A percentile compares a stretch with the other conserved stretches of the same genome.
phyloP scores from a whole-genome alignment of 2,888 invertebrate genomes.

The Vanessa cardui region DNA sequence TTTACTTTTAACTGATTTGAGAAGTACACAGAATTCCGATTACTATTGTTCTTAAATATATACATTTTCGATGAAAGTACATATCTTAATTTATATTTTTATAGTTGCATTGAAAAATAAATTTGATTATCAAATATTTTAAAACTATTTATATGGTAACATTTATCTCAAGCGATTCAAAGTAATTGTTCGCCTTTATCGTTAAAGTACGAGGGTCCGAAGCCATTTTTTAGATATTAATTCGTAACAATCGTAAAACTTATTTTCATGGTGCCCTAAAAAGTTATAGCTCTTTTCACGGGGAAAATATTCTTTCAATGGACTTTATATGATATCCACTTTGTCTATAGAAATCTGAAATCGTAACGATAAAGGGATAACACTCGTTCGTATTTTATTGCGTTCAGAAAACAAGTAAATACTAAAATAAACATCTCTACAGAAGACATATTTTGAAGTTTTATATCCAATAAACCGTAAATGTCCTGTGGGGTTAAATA shows the following conservation, averaged over 20 bases:
- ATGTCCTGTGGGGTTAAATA: too few relatives aligned
- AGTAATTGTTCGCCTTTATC: conserved; percentile 50
- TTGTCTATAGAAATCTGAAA: conserved; percentile 63
- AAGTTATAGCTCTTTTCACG: conserved; percentile 68
- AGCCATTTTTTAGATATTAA: conserved; percentile 79
- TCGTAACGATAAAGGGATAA: conserved; percentile 66
- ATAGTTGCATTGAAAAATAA: not conserved
- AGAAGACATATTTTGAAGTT: too few relatives aligned
- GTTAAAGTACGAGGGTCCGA: conserved; percentile 67
- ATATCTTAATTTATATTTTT: too few relatives aligned
- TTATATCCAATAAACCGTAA: too few relatives aligned
- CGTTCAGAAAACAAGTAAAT: conserved; percentile 36
- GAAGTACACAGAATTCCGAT: too few relatives aligned
- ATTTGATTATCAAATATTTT: not conserved
- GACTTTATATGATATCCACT: conserved; percentile 68
- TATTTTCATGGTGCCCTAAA: conserved; percentile 75
- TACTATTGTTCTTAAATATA: too few relatives aligned
- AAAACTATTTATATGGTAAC: not conserved
- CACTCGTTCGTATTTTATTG: conserved; percentile 62
- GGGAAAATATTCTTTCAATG: conserved; percentile 69
- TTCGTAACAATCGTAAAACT: conserved; percentile 80
- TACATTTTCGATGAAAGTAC: too few relatives aligned
- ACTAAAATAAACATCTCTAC: not conserved
- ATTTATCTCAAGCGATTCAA: conserved; percentile 1
- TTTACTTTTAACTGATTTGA: too few relatives aligned